Conservation (phyloP, 2,797 vertebrate species). For the Tenualosa ilisha region DNA sequence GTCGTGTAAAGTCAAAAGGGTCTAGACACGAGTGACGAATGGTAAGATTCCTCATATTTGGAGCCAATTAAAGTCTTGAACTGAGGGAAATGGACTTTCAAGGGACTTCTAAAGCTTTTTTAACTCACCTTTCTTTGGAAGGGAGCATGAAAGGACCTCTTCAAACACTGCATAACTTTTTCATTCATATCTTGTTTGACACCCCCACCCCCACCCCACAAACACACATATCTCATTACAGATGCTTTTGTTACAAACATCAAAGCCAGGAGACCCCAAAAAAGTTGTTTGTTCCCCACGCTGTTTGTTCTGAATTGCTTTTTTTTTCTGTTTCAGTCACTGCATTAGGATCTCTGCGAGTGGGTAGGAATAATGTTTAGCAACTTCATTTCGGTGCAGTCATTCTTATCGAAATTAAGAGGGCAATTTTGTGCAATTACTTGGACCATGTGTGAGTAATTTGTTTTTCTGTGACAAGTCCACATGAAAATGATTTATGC, state of each 20-base stretch:
- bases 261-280: neutral
- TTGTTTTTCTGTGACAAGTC: conserved; percentile 19
- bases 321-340: neutral
- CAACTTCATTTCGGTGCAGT: neutral
- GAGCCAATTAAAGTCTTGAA: neutral
- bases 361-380: neutral
- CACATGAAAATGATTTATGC: conserved; percentile 22
- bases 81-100: neutral
- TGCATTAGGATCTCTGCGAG: neutral
- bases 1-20: neutral
- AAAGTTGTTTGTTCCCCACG: neutral
- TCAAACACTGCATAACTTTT: neutral
- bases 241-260: conserved; percentile 14
- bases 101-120: conserved; percentile 3
- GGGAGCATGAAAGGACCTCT: neutral
- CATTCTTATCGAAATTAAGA: conserved; percentile 3
- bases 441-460: conserved; percentile 11
- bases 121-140: neutral
- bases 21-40: neutral
- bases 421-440: conserved; percentile 18
- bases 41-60: neutral
- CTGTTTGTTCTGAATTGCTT: neutral
- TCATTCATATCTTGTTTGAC: neutral
- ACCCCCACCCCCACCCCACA: too few relatives aligned
- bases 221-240: neutral